Evolutionary conservation across 2,113 vertebrate genomes (phyloP).

Genomic region (Alethe castanea): DNA sequence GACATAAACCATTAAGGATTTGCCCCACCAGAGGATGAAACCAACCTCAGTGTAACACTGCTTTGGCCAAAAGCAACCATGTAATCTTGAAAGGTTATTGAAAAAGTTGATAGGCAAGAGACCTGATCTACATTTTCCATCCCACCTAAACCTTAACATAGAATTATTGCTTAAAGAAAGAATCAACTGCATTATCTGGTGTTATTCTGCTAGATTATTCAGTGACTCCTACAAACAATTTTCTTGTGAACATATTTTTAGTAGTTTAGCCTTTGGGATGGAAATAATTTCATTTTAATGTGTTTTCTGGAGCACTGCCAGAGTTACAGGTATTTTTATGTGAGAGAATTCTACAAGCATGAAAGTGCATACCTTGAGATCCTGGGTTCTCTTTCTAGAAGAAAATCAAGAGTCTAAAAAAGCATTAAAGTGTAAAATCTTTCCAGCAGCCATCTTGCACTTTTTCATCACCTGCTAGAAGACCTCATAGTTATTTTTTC

Average conservation of each 20-base stretch:
- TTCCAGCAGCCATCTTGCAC: neutral
- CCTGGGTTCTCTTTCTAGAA: neutral
- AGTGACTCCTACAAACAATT: neutral
- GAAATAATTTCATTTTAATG: neutral
- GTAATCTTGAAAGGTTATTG: neutral
- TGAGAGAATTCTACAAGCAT: neutral
- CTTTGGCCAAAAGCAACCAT: neutral
- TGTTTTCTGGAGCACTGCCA: neutral
- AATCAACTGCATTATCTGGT: neutral
- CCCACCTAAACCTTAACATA: neutral
- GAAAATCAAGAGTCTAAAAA: neutral
- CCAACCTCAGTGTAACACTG: neutral
- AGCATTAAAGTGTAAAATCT: neutral
- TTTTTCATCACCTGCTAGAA: neutral
- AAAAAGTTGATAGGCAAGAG: neutral
- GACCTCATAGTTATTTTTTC: neutral
- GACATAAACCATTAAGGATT: neutral
- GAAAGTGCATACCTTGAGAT: neutral
- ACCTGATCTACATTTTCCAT: neutral
- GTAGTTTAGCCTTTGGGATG: neutral
- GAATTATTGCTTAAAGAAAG: neutral
- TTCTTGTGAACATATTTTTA: neutral
- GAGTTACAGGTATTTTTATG: neutral
- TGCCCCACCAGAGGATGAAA: neutral
- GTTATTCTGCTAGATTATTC: neutral